Evolutionary conservation across 2,888 invertebrate genomes (phyloP), one percentile per base, ranked within the genome.

Genomic region (Andricus quercusramuli): DNA sequence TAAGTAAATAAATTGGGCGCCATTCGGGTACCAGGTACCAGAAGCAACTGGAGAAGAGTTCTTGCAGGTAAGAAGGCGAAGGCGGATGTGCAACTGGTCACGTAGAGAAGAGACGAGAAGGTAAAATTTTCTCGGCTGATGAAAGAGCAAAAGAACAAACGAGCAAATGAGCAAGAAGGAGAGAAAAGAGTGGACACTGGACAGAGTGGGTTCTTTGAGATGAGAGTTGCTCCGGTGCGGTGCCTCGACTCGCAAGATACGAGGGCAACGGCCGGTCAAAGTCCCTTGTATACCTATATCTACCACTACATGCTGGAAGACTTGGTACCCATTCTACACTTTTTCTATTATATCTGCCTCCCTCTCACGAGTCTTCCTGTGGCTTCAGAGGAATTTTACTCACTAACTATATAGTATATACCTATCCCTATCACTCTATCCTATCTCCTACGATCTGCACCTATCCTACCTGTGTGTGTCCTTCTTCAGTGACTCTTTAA

Each of bases 191-290:
- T 78, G 78, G 78, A 70, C 78, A 44, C 47, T 47, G 47, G 47
- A 47, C 47, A 47, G 47, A 15, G 79, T 37, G 37, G 77, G 80
- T 70, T 80, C 80, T 81, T 81, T 65, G 79, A 83, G 80, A 85
- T 82, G 82, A 86, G 83, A 83, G 83, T 83, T 84, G 83, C 85
- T 84, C 83, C 84, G 83, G 37, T 37, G 37, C 8, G 81, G 82
- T 83, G 85, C 82, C 83, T 83, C 82, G 84, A 82, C 85, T 80
- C 84, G 41, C 41, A 37, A 37, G 44, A 77, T 59, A 82, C 84
- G 88, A 86, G 91, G 91, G 92, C 92, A 92, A 92, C 90, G 92
- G 88, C 92, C 92, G 92, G 92, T 92, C 92, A 92, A 90, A 91
- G 92, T 92, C 92, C 90, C 90, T 88, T 70, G n/a, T 70, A 70